phyloP scores from a whole-genome alignment of 2,797 vertebrate species.

The Pachyuromys duprasi region DNA sequence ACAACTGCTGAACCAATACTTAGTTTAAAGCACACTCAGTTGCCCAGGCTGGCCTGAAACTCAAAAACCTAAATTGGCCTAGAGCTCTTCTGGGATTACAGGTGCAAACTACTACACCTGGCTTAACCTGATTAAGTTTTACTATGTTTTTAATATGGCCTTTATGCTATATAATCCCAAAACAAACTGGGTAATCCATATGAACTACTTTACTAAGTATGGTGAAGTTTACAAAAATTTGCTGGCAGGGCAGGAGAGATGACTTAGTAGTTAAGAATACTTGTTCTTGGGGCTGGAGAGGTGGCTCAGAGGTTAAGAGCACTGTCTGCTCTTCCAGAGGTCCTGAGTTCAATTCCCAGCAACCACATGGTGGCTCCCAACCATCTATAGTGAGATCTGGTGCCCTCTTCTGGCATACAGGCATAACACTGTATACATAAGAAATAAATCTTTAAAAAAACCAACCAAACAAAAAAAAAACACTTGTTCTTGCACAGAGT shows the following conservation, averaged over 20 bases:
- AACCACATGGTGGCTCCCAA: too few relatives aligned
- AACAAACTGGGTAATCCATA: slow-evolving; percentile 25
- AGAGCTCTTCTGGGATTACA: background rate
- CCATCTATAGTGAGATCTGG: too few relatives aligned
- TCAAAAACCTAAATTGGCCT: background rate
- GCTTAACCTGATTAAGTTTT: slow-evolving; percentile 21
- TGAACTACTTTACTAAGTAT: slow-evolving; percentile 38
- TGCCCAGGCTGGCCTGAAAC: background rate
- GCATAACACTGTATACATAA: too few relatives aligned
- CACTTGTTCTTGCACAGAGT: background rate
- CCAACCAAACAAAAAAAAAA: too few relatives aligned
- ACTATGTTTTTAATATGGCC: background rate
- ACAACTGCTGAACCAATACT: background rate
- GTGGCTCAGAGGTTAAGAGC: too few relatives aligned
- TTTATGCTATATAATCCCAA: slow-evolving; percentile 41
- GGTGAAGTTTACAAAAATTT: slow-evolving; percentile 16
- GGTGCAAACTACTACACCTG: background rate
- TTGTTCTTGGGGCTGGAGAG: background rate
- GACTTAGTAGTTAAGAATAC: background rate
- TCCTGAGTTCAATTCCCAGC: too few relatives aligned
- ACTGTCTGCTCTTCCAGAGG: too few relatives aligned
- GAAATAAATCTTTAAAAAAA: too few relatives aligned
- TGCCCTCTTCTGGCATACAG: too few relatives aligned
- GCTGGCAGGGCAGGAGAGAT: slow-evolving; percentile 2
- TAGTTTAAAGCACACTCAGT: background rate